phyloP scores from a whole-genome alignment of 2,113 vertebrate species.

The Oreotrochilus melanogaster region DNA sequence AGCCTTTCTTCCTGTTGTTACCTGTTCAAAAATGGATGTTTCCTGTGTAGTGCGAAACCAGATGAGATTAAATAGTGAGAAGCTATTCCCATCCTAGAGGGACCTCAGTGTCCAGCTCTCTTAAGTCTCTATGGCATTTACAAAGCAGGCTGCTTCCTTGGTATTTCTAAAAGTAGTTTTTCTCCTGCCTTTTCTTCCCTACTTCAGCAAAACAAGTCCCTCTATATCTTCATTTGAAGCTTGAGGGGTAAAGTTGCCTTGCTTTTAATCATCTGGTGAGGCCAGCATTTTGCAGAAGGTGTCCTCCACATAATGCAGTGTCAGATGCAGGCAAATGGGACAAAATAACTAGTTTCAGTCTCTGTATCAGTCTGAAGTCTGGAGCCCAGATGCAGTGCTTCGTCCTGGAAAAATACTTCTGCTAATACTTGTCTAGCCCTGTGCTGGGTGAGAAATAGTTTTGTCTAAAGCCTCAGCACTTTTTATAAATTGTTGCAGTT shows the following conservation, averaged over 20 bases:
- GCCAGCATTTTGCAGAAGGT: neutral
- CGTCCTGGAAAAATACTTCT: neutral
- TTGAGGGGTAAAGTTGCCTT: neutral
- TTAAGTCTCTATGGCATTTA: neutral
- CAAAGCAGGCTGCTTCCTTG: neutral
- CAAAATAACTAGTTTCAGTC: neutral
- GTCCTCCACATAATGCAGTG: no score
- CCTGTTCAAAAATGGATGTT: neutral
- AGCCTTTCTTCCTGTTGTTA: neutral
- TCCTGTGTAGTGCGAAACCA: neutral
- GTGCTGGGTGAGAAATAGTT: neutral
- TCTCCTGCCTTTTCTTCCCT: neutral
- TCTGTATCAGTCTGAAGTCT: neutral
- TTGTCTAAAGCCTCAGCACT: neutral
- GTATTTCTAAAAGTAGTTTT: neutral
- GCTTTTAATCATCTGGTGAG: neutral
- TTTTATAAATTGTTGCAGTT: rapidly evolving
- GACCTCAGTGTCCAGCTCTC: neutral
- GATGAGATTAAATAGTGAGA: neutral
- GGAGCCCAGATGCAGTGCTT: neutral
- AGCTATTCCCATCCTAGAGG: neutral
- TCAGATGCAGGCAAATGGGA: no score
- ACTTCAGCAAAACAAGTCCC: neutral
- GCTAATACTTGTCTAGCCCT: neutral
- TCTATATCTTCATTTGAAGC: neutral